Base-by-base conservation (phyloP, 2,888 invertebrate species). In the Tetranychus piercei region DNA sequence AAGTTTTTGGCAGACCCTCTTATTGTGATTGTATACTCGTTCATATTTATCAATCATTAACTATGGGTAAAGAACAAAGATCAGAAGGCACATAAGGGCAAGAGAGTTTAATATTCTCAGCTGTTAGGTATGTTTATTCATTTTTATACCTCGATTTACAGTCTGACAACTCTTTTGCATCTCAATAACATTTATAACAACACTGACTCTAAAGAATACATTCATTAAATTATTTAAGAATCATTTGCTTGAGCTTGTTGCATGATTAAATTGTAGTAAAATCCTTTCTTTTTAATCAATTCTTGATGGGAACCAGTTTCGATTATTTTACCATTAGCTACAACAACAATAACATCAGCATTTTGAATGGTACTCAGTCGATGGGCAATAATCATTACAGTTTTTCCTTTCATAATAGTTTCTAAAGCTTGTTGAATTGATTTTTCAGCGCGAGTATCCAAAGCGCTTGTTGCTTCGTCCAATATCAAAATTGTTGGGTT, bases 321-420 rank as follows among this genome's bases (percentile, higher is more conserved):
- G 3, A 89, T 89, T 78, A 94, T 88, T 76, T 85, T 85, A 55
- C 95, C 95, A 79, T 89, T 87, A 79, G 89, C 87, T 72, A 96
- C 84, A 4, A 97, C 95, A 44, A 93, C 92, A 78, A 96, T 96
- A 18, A 91, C 80, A 82, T 96, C 92, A 0, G 95, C 95, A 81
- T 91, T 89, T 81, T 89, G 87, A 75, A 97, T 88, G 0, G 96
- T 97, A 64, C 93, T 93, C 75, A 96, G 84, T 44, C 96, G 85
- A 82, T 96, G 96, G 4, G 96, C 96, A 79, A 97, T 95, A 1
- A 96, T 89, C n/a, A 97, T 82, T 0, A 94, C 94, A 0, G 96
- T 96, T 76, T 94, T 77, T 82, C 83, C 91, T 80, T 87, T 86
- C 7, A 89, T 87, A 0, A 90, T 92, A 11, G 86, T 86, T 80